Evolutionary conservation across 2,888 invertebrate species (phyloP).

Genomic region (Cheilosia pagana): DNA sequence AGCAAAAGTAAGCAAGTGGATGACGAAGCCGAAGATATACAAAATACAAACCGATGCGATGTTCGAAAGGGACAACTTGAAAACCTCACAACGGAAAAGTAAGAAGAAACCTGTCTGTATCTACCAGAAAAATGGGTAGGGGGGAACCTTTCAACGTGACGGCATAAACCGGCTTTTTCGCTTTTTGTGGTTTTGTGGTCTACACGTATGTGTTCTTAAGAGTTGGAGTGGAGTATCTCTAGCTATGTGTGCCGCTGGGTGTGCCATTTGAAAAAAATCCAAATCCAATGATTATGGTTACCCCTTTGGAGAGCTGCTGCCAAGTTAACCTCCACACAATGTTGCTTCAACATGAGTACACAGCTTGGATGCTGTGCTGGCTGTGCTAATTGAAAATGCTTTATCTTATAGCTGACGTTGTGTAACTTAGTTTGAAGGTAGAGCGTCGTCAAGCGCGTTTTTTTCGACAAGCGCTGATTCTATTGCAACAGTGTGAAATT

Average conservation of each 20-base stretch:
- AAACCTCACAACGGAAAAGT: conserved; percentile 60
- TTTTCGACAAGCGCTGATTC: not conserved
- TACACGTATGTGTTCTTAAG: not conserved
- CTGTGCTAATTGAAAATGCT: conserved; percentile 9
- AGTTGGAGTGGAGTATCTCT: not conserved
- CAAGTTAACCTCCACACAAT: conserved; percentile 27
- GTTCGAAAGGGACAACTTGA: conserved; percentile 57
- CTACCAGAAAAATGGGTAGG: not conserved
- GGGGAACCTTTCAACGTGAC: conserved; percentile 57
- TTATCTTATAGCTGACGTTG: not conserved
- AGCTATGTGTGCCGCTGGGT: conserved; percentile 37
- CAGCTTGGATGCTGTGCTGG: not conserved
- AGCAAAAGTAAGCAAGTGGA: conserved; percentile 37
- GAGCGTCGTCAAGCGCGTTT: conserved; percentile 9
- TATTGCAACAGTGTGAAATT: not conserved
- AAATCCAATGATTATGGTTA: conserved; percentile 25
- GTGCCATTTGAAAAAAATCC: conserved; percentile 35
- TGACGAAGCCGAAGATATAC: conserved; percentile 35
- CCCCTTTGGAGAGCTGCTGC: conserved; percentile 39
- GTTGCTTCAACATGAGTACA: conserved; percentile 47
- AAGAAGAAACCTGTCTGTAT: conserved; percentile 60
- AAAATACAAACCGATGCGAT: not conserved
- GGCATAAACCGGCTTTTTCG: conserved; percentile 72
- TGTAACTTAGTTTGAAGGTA: not conserved
- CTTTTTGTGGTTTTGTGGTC: conserved; percentile 61